Evolutionary conservation across 2,113 vertebrate genomes (phyloP), one percentile per base, ranked within the genome.

Genomic region (Ramphastos sulfuratus): DNA sequence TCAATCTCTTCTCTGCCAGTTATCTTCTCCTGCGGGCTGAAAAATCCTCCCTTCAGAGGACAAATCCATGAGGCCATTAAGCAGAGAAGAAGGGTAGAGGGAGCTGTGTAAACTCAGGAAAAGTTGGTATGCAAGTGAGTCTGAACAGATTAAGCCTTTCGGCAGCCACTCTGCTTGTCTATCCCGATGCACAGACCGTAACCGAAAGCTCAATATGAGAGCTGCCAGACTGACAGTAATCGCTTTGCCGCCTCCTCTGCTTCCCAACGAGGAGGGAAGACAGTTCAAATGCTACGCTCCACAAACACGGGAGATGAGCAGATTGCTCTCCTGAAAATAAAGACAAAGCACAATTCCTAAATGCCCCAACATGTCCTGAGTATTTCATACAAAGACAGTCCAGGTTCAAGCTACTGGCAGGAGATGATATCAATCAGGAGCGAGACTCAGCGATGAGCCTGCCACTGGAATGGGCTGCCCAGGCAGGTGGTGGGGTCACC

Each of bases 171-270:
- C 78, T 27, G 75, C 63, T 71, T 6, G n/a, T 6, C 77, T 59
- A n/a, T 35, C 70, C 66, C 77, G 7, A 5, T 0, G 20, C 82
- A 61, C 3, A 0, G 1, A 72, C 16, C 2, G 0, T 7, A 73
- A 67, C 23, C 2, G 3, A 30, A 50, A 28, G 55, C 9, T 1
- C 7, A 4, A 17, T 0, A 6, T 3, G 44, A 33, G 23, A 54
- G 52, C 70, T 87, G 70, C 55, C 28, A 35, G 54, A 30, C 37
- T 37, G 50, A 42, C 60, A 8, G 63, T 1, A 39, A 21, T 73
- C 12, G 2, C 42, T 67, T 15, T 15, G 65, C 28, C 33, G 6
- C 54, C 82, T 69, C 42, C 59, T 48, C 37, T 28, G 18, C 86
- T 15, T 27, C 72, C 70, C 54, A 35, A 10, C 28, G 37, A 42